Evolutionary conservation across 1,140 invertebrate species (phyloP), one percentile per base, ranked within the genome.

Genomic region (Thaumetopoea pityocampa): DNA sequence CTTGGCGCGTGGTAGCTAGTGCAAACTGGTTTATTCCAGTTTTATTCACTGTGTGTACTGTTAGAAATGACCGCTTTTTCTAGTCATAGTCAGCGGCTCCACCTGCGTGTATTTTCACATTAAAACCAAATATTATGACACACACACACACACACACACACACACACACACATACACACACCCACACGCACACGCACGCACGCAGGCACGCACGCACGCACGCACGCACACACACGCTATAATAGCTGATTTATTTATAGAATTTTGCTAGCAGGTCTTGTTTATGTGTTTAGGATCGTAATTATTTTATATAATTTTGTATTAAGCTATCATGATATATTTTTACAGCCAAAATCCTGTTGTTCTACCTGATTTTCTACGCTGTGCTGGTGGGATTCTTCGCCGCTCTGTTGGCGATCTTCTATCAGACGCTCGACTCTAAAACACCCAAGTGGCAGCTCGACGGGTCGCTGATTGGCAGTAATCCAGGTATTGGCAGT

Each of bases 311-410:
- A 5, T 5, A 9, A 24, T 3, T 24, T 24, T 24, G 23, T 24
- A 3, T 24, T 7, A 24, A 32, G 4, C 7, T 15, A 16, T n/a
- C n/a, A 32, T 15, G n/a, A 28, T 3, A 14, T 9, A 10, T 10
- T 5, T 10, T 28, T 9, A 74, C 90, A 96, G 95, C 92, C 36
- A 96, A 97, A 88, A 97, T 98, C 86, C 88, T 94, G 49, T 79
- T 97, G 43, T 99, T 98, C 90, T 98, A 98, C 85, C 71, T 96
- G 45, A 91, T 97, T 80, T 98, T 97, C 88, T 98, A 98, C 86
- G 88, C 91, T 33, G 91, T 90, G 51, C 89, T 99, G 66, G 89
- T 92, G 55, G 91, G 92, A 19, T 98, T 98, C 89, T 98, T 98
- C 86, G 90, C 93, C 40, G 93, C 92, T 8, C 92, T 98, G 91